phyloP scores from a whole-genome alignment of 2,888 invertebrate genomes.

The Laothoe populi region DNA sequence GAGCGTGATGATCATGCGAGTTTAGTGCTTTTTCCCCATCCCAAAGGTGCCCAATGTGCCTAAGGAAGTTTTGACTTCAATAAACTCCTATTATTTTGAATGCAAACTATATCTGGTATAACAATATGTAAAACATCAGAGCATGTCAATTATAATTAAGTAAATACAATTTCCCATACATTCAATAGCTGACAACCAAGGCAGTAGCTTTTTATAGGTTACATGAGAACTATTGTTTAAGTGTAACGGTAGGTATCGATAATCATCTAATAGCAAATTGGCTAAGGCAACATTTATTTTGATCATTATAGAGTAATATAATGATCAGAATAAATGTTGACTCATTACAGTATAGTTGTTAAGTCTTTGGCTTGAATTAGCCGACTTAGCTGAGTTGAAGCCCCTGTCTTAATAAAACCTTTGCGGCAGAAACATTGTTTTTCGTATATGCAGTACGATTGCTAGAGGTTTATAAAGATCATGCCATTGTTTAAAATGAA shows the following conservation, averaged over 20 bases:
- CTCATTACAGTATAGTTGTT: no score
- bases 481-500: no score
- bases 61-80: background rate
- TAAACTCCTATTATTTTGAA: background rate
- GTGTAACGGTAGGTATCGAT: conserved; percentile 16
- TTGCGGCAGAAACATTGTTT: no score
- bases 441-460: no score
- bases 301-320: background rate
- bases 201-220: background rate
- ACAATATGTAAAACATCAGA: conserved; percentile 12
- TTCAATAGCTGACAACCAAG: conserved; percentile 7
- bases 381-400: no score
- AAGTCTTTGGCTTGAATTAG: no score
- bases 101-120: background rate
- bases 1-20: no score
- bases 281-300: background rate
- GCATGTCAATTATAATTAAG: background rate
- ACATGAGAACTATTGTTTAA: conserved; percentile 18
- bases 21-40: no score
- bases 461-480: no score
- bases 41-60: no score
- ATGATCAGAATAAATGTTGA: no score
- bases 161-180: conserved; percentile 3
- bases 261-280: background rate
- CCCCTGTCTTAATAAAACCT: no score